Conservation (phyloP, 2,113 vertebrate species). For the Marcusenius ussheri region DNA sequence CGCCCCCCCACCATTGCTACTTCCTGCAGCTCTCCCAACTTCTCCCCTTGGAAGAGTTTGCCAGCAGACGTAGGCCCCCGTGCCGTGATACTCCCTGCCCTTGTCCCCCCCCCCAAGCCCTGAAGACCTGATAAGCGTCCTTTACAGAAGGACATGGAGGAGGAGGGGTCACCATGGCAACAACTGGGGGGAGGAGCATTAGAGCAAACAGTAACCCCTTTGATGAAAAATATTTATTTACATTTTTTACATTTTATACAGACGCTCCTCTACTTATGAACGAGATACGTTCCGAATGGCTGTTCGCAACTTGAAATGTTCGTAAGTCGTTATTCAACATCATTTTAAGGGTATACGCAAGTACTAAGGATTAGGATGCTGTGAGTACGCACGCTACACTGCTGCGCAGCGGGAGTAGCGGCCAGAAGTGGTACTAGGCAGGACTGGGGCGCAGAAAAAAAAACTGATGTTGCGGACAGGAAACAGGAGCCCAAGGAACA, state of each 20-base stretch:
- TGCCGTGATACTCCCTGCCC: conserved; percentile 27
- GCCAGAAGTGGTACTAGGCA: no score
- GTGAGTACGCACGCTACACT: no score
- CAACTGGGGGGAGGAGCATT: conserved; percentile 31
- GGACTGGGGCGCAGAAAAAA: no score
- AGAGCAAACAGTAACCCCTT: background rate
- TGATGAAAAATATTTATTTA: background rate
- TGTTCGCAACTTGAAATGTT: no score
- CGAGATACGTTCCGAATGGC: no score
- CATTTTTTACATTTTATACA: no score
- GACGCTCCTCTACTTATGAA: background rate
- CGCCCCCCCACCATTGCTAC: background rate
- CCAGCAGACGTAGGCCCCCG: background rate
- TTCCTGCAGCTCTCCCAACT: background rate
- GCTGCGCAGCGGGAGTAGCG: no score
- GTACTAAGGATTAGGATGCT: no score
- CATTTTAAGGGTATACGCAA: no score
- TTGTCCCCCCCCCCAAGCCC: conserved; percentile 8
- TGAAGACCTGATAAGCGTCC: conserved; percentile 27
- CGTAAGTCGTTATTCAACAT: no score
- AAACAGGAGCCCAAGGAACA: no score
- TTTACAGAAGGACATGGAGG: background rate
- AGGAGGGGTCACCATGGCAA: conserved; percentile 23
- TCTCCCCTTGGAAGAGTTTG: background rate
- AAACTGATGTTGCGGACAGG: no score